phyloP scores from a whole-genome alignment of 2,113 vertebrate species.

The Trachemys scripta region DNA sequence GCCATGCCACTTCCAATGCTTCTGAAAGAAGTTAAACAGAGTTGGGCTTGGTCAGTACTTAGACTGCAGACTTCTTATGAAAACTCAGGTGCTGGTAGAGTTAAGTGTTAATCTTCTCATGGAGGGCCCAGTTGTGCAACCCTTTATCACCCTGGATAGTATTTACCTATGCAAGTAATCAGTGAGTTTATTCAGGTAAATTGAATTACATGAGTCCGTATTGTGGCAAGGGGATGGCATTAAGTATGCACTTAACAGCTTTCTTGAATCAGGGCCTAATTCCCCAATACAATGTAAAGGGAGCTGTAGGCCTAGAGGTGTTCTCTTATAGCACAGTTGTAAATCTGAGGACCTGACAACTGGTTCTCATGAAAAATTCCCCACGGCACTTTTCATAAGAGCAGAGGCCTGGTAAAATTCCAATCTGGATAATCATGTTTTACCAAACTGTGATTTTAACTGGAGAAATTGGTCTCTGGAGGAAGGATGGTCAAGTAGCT shows the following conservation, averaged over 20 bases:
- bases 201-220: background rate
- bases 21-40: background rate
- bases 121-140: background rate
- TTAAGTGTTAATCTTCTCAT: background rate
- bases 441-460: background rate
- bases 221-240: background rate
- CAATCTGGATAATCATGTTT: background rate
- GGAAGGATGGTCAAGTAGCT: background rate
- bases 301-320: background rate
- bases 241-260: rapidly evolving
- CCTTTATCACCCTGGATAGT: background rate
- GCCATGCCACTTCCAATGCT: background rate
- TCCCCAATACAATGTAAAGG: background rate
- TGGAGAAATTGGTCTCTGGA: background rate
- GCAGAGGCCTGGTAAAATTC: background rate
- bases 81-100: background rate
- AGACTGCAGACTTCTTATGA: background rate
- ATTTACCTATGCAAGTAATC: background rate
- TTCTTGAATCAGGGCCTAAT: background rate
- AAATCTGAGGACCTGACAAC: background rate
- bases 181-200: background rate
- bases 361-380: background rate
- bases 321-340: background rate
- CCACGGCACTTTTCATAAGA: background rate
- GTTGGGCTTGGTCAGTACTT: background rate